A percentile compares a stretch with the other conserved stretches of the same genome.
phyloP scores from a whole-genome alignment of 2,888 invertebrate genomes.

The Agonopterix alstromeriana region DNA sequence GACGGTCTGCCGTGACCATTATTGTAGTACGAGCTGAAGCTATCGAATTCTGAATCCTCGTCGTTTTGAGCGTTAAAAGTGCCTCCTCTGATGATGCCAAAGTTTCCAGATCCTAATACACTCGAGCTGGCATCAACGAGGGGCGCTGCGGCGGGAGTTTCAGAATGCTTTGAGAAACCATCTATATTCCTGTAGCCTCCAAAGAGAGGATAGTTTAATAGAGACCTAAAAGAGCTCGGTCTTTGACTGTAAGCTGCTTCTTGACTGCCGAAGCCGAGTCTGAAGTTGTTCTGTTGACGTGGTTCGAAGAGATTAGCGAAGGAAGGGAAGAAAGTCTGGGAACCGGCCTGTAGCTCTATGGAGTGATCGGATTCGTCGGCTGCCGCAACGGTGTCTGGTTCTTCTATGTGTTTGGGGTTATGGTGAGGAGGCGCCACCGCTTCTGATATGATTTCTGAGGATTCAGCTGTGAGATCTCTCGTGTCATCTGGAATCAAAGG shows the following conservation, averaged over 20 bases:
- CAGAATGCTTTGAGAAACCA: conserved; percentile 53
- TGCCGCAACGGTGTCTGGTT: conserved; percentile 37
- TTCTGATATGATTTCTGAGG: conserved; percentile 66
- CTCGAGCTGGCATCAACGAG: conserved; percentile 75
- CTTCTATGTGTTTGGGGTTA: conserved; percentile 7
- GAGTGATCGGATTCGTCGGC: conserved; percentile 62
- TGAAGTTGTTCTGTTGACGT: conserved; percentile 68
- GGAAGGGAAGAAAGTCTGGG: conserved; percentile 87
- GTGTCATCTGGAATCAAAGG: conserved; percentile 8
- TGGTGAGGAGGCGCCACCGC: conserved; percentile 52
- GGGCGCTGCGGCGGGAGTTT: conserved; percentile 48
- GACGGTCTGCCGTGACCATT: conserved; percentile 85
- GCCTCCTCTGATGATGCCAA: conserved; percentile 90
- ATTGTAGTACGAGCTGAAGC: conserved; percentile 78
- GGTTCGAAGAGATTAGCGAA: conserved; percentile 82
- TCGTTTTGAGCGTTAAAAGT: conserved; percentile 89
- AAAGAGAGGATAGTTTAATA: conserved; percentile 63
- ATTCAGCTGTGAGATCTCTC: conserved; percentile 58
- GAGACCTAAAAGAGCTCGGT: conserved; percentile 66
- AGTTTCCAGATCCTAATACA: conserved; percentile 89
- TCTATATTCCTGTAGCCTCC: conserved; percentile 55
- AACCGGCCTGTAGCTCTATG: conserved; percentile 71
- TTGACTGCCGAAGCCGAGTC: conserved; percentile 76
- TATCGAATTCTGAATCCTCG: conserved; percentile 78
- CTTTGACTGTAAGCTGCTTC: conserved; percentile 79